phyloP scores from a whole-genome alignment of 2,113 vertebrate species.

The Ariopsis seemanni region DNA sequence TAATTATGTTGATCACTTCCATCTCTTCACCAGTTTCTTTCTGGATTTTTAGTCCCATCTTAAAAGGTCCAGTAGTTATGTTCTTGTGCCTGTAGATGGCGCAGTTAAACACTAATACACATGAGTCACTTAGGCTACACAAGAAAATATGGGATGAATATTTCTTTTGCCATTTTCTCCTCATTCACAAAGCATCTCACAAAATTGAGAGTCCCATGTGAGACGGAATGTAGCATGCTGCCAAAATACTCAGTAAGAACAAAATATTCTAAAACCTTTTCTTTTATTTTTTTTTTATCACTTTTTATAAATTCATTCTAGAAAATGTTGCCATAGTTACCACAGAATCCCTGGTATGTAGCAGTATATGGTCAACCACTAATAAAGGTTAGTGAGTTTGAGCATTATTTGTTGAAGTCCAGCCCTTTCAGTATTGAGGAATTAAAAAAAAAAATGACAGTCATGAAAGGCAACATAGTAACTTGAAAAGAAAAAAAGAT shows the following conservation, averaged over 20 bases:
- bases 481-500: no score
- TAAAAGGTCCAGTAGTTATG: not conserved
- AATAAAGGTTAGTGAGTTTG: not conserved
- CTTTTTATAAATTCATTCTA: no score
- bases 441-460: no score
- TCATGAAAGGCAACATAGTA: no score
- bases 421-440: not conserved
- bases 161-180: not conserved
- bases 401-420: not conserved
- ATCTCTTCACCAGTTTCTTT: not conserved
- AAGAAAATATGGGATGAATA: no score
- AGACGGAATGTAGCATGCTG: no score
- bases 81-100: not conserved
- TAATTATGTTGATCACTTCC: not conserved
- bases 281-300: no score
- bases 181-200: not conserved
- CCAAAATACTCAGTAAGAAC: no score
- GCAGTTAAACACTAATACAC: not conserved
- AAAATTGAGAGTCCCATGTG: not conserved
- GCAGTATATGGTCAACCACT: not conserved
- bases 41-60: not conserved
- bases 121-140: not conserved
- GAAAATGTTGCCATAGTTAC: no score
- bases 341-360: not conserved
- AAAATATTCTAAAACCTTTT: no score